Evolutionary conservation across 64 coral and sea anemone species (phyloP).

Genomic region (Stichodactyla mertensii): DNA sequence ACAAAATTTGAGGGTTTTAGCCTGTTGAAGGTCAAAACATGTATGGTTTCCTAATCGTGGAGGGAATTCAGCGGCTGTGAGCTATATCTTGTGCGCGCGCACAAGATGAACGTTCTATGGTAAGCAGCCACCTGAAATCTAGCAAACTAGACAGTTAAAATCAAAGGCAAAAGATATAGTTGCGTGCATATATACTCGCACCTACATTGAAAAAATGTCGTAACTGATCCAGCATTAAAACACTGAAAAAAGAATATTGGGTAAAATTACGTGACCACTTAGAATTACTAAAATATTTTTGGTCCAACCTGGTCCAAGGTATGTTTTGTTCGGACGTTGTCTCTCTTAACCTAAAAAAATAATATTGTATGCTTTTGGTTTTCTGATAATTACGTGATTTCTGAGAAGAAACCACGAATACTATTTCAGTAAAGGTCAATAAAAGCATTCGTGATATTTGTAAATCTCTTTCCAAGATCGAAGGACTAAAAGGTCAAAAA

Average conservation of each 20-base stretch:
- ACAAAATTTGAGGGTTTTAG: no score
- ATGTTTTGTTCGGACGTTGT: no score
- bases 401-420: neutral
- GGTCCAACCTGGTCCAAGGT: neutral
- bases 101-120: neutral
- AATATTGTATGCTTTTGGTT: neutral
- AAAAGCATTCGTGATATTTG: neutral
- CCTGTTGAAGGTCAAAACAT: no score
- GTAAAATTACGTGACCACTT: neutral
- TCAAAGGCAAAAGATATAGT: neutral
- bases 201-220: neutral
- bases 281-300: neutral
- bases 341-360: neutral
- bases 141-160: neutral
- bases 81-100: neutral
- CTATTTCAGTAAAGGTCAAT: neutral
- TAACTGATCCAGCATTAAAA: neutral
- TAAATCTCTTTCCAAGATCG: conserved; percentile 9
- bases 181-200: neutral
- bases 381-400: neutral
- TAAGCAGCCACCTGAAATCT: neutral
- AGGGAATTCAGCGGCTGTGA: neutral
- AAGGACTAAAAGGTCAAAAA: conserved; percentile 8
- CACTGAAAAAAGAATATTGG: neutral
- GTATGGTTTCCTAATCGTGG: no score